Base-by-base conservation (phyloP, 2,797 vertebrate species). In the Sciaenops ocellatus region DNA sequence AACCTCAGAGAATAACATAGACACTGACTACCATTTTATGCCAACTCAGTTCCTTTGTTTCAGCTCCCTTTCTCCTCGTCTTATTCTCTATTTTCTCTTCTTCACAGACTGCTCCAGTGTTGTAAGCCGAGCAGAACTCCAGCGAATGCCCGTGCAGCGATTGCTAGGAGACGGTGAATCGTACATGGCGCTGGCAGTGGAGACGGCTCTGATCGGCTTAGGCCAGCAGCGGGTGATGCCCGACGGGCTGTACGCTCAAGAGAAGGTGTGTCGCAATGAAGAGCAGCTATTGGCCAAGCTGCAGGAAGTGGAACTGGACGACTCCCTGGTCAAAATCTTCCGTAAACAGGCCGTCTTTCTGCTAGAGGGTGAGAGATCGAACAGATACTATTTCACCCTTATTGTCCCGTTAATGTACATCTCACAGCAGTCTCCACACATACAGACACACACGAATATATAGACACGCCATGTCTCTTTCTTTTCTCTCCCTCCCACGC, bases 291-390 rank as follows among this genome's bases (percentile, higher is more conserved):
- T 99, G 94, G 97, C 97, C 91, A 98, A 98, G 92, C 97, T 99
- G 90, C 98, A 98, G 90, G 98, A 99, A 96, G 96, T 99, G 92
- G 97, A 98, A 87, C 94, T 99, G 94, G 97, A 98, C 83, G 97
- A 98, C 92, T 96, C 96, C 78, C 93, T 99, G 91, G 97, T 99
- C 95, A 98, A 98, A 94, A 99, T 99, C 95, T 98, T 99, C 95
- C 97, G 97, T 92, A 99, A 99, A 92, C 98, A 99, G 96, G 98
- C 98, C 77, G 97, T 98, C 95, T 97, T 99, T 96, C 96, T 99
- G 70, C 94, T 99, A 90, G 98, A 99, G 96, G 98, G 98, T 99
- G 93, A 94, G 94, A 48, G 15, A 18, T 18, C 30, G 3, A 9
- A 73, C 20, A 5, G 30, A 76, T 73, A 46, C 18, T 61, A 62